These are phyloP conservation scores for Aurelia aurita complex sp. Pacific DNA, from an alignment of 30 jellyfish, hydroid and myxozoan genomes.

Conservation along the genomic window DNA sequence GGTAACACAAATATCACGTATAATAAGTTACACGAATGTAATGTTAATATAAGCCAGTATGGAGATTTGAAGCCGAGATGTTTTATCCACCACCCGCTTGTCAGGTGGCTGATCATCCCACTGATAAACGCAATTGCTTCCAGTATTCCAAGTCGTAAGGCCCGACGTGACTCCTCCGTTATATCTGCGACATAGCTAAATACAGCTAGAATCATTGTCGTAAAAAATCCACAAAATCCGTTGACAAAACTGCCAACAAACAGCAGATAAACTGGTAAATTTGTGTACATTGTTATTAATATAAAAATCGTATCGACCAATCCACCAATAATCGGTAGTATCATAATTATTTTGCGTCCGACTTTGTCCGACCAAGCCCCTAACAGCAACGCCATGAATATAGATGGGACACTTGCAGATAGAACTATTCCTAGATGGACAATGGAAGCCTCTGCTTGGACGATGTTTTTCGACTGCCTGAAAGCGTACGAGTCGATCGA, in stretches of 20 bases:
- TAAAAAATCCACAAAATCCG: conserved; percentile 95
- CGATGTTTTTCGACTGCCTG: conserved; percentile 60
- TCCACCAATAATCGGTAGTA: conserved; percentile 95
- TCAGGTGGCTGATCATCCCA: conserved; percentile 96
- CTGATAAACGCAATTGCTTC: conserved; percentile 96
- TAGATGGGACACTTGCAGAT: conserved; percentile 93
- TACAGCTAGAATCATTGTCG: conserved; percentile 96
- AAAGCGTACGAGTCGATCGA: conserved; percentile 23
- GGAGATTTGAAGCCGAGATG: conserved; percentile 98
- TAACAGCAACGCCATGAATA: conserved; percentile 89
- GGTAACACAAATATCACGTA: conserved; percentile 67
- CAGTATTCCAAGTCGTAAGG: conserved; percentile 82
- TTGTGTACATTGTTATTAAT: conserved; percentile 72
- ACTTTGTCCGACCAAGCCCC: conserved; percentile 99
- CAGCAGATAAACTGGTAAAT: conserved; percentile 78
- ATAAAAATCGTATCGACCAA: conserved; percentile 74
- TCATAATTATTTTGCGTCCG: conserved; percentile 85
- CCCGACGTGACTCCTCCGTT: conserved; percentile 89
- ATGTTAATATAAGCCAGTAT: conserved; percentile 76
- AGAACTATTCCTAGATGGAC: conserved; percentile 90
- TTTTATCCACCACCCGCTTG: conserved; percentile 99
- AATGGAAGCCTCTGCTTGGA: conserved; percentile 89
- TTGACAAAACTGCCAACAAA: conserved; percentile 88
- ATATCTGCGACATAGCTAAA: conserved; percentile 93
- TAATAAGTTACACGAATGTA: conserved; percentile 62